Conservation (phyloP, 2,797 vertebrate genomes). For the Schizopygopsis pylzovi region DNA sequence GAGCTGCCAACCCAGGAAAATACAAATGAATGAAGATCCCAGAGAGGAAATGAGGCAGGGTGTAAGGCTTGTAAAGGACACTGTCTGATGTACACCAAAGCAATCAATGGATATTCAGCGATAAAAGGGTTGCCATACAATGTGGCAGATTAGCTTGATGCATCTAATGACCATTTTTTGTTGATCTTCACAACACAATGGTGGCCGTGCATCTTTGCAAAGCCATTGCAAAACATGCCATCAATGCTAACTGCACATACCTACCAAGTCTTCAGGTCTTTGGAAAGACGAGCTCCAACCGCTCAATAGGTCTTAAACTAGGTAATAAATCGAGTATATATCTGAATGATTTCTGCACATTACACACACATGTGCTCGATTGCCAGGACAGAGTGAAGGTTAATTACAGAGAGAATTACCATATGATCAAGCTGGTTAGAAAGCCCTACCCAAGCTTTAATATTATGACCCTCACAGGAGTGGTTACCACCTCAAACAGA, state of each 20-base stretch:
- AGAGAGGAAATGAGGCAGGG: conserved; percentile 46
- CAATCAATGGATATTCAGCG: conserved; percentile 47
- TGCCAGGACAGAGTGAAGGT: conserved; percentile 18
- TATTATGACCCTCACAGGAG: conserved; percentile 37
- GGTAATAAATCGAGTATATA: conserved; percentile 3
- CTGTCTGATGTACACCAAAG: conserved; percentile 23
- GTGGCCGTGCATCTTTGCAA: conserved; percentile 15
- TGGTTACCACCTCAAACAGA: conserved; percentile 42
- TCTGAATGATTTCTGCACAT: not conserved
- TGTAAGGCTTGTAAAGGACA: conserved; percentile 36
- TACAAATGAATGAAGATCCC: conserved; percentile 49
- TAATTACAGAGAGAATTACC: conserved; percentile 38
- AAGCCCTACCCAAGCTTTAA: conserved; percentile 2
- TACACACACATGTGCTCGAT: not conserved
- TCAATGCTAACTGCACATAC: conserved; percentile 26
- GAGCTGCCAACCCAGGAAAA: conserved; percentile 45
- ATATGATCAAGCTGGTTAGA: conserved; percentile 40
- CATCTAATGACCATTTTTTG: not conserved
- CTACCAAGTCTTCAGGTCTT: conserved; percentile 1
- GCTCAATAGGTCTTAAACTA: conserved; percentile 29
- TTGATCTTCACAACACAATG: not conserved
- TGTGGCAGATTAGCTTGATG: conserved; percentile 21
- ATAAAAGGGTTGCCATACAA: conserved; percentile 24
- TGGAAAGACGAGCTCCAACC: not conserved
- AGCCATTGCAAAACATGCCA: conserved; percentile 21